Base-by-base conservation (phyloP, 2,797 vertebrate genomes). In the Enteromius unitaeniatus region DNA sequence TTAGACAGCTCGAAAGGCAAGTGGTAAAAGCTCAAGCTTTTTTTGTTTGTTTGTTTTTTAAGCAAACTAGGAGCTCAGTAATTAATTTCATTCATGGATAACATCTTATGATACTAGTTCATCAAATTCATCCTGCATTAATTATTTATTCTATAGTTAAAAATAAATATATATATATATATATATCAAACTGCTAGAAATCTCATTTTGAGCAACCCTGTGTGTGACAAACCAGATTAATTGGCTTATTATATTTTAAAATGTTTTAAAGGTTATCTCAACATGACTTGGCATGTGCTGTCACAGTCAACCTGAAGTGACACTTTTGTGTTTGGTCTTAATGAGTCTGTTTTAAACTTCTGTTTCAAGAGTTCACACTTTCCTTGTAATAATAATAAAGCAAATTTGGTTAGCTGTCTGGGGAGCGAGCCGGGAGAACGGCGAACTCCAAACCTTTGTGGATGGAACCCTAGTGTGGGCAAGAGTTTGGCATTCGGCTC, bases 211-310 rank as follows among this genome's bases (percentile, higher is more conserved):
- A 74, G 19, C 13, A 67, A 53, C 40, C 26, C 26, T 45, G 4
- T 70, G 4, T 70, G 51, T 82, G 55, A 77, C 40, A 58, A 83
- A 51, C 60, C 31, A 51, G 15, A 77, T 67, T 75, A 75, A 84
- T 64, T 81, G 67, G 58, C 64, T 58, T 73, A 28, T 81, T 60
- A 67, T 34, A 78, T 67, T 64, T 86, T 31, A 69, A 81, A 78
- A 60, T n/a, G 65, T 77, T 73, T 17, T 42, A 72, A 82, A 68
- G 60, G 15, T 9, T 60, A 81, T 65, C 23, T n/a, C 51, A 17
- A 68, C 75, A 75, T 14, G 73, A 81, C 42, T 74, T 79, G 47
- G 47, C 65, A 77, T n/a, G n/a, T n/a, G n/a, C n/a, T n/a, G n/a
- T n/a, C n/a, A n/a, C n/a, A n/a, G n/a, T n/a, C n/a, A n/a, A n/a